Base-by-base conservation (phyloP, 2,888 invertebrate species). In the Strigamia maritima region DNA sequence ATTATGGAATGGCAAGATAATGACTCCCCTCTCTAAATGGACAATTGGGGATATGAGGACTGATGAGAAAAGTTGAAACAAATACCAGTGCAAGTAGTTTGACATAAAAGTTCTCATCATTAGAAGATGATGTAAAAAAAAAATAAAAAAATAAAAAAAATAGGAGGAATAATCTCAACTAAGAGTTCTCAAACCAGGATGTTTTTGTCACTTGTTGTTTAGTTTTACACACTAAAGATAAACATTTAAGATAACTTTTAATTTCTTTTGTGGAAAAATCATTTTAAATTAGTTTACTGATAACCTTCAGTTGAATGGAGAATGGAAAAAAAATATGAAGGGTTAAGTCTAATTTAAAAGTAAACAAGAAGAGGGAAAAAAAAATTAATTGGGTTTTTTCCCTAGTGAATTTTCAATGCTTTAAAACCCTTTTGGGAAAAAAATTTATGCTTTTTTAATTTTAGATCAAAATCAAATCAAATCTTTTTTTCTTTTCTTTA, bases 141-240 rank as follows among this genome's bases (percentile, higher is more conserved):
- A 44, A 44, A n/a, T 49, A 49, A 10, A 10, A 49, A 65, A 60
- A 19, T 10, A 16, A 44, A 44, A n/a, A 44, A 44, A n/a, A 44
- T n/a, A 38, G 44, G 44, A 44, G n/a, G 10, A 16, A 16, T 6
- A 35, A 35, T 35, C 35, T 35, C 35, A 35, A 35, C 35, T 35
- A 8, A 10, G 14, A 49, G 4, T 19, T 49, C 49, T 19, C 60
- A 65, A 24, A 65, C 60, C 60, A 65, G 60, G 60, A 65, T n/a
- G 60, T 65, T 65, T 65, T 65, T 65, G 60, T 65, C 60, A 65
- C 60, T 44, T 44, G 24, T 65, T 65, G 22, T 65, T 65, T 65
- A 22, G 22, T 12, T 65, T 65, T 65, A 19, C 16, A 65, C 22
- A 65, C 60, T 2, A 24, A 65, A 65, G 60, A 65, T 65, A 65